These are phyloP conservation scores for Spicauda simplicius DNA, from an alignment of 2,888 invertebrate species.

Conservation along the genomic window DNA sequence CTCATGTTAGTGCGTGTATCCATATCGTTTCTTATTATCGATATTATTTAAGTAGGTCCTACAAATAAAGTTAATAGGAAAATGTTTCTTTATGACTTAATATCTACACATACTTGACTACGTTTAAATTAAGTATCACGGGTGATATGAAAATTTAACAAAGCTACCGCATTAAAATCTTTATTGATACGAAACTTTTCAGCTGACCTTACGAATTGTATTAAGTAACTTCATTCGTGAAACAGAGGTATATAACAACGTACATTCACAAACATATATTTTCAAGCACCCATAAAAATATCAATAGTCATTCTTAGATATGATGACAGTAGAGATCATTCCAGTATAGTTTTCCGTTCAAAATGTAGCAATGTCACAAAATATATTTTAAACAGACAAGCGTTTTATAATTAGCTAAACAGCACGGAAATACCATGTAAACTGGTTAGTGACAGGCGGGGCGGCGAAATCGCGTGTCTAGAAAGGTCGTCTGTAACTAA, in stretches of 20 bases:
- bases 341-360: neutral
- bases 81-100: too few species aligned
- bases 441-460: constrained; percentile 34
- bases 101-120: neutral
- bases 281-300: neutral
- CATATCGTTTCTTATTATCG: constrained; percentile 11
- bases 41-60: neutral
- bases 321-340: neutral
- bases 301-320: neutral
- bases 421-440: constrained; percentile 33
- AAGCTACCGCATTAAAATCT: too few species aligned
- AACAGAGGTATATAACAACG: neutral
- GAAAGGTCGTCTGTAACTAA: constrained; percentile 68
- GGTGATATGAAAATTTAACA: too few species aligned
- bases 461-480: constrained; percentile 64
- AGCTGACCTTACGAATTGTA: too few species aligned
- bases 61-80: neutral
- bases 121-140: too few species aligned
- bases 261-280: neutral
- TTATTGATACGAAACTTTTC: too few species aligned
- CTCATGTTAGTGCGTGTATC: constrained; percentile 26
- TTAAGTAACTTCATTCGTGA: too few species aligned
- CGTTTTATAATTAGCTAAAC: constrained; percentile 29
- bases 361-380: constrained; percentile 12
- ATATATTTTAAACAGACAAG: constrained; percentile 30